Evolutionary conservation across 64 coral and sea anemone species (phyloP).

Genomic region (Pocillopora damicornis): DNA sequence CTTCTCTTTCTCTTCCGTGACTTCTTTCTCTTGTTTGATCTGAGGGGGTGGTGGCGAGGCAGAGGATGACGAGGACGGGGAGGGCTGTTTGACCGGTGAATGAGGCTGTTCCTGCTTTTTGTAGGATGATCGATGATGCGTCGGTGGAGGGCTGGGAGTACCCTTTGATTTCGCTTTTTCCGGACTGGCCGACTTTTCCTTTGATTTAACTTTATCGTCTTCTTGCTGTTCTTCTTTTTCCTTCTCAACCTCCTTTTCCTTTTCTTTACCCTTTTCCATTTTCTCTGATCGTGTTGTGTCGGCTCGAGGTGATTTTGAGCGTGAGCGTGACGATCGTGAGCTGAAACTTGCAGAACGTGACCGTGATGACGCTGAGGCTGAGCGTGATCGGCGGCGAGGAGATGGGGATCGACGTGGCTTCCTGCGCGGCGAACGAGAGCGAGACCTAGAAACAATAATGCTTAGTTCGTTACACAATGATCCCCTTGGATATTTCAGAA

Average conservation of each 20-base stretch:
- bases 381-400: conserved; percentile 40
- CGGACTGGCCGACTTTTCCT: not conserved
- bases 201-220: conserved; percentile 4
- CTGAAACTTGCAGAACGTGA: conserved; percentile 60
- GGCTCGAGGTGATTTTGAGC: conserved; percentile 37
- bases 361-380: conserved; percentile 52
- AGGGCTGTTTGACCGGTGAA: conserved; percentile 76
- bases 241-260: conserved; percentile 38
- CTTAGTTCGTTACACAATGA: too few relatives aligned
- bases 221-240: conserved; percentile 18
- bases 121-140: conserved; percentile 78
- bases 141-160: conserved; percentile 71
- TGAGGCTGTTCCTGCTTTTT: conserved; percentile 71
- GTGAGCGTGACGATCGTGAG: conserved; percentile 48
- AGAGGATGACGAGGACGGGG: conserved; percentile 41
- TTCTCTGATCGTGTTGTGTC: conserved; percentile 45
- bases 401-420: conserved; percentile 55
- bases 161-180: not conserved
- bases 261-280: conserved; percentile 21
- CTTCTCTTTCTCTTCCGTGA: conserved; percentile 75
- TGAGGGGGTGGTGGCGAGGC: conserved; percentile 64
- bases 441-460: conserved; percentile 37
- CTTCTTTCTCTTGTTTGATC: conserved; percentile 53
- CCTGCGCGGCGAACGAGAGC: conserved; percentile 62
- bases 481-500: not conserved